Evolutionary conservation across 2,113 vertebrate genomes (phyloP).

Genomic region (Garra rufa): DNA sequence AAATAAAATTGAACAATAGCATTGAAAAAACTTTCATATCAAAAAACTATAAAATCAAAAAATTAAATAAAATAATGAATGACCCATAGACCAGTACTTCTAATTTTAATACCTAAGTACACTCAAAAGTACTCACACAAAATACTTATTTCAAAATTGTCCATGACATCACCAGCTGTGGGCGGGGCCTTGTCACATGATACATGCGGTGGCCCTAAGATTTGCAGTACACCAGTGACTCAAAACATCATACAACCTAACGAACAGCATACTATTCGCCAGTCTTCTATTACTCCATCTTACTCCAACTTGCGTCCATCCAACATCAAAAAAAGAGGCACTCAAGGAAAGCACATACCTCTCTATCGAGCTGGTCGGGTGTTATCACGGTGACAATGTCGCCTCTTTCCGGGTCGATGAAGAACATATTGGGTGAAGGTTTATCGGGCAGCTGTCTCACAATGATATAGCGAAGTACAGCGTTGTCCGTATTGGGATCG

Average conservation of each 20-base stretch:
- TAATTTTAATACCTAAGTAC: not conserved
- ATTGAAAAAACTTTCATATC: too few relatives aligned
- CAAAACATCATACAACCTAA: not conserved
- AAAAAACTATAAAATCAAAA: not conserved
- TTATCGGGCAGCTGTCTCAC: constrained; percentile 91
- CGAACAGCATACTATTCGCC: not conserved
- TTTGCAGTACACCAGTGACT: not conserved
- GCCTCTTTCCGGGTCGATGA: constrained; percentile 93
- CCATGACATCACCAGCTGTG: not conserved
- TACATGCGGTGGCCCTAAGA: not conserved
- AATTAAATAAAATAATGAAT: not conserved
- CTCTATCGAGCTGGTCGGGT: constrained; percentile 86
- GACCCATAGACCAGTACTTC: not conserved
- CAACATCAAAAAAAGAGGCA: not conserved
- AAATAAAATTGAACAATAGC: too few relatives aligned
- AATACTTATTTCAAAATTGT: not conserved
- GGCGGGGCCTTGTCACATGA: not conserved
- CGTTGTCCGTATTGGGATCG: constrained; percentile 89
- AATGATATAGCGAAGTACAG: constrained; percentile 92
- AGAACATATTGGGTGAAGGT: constrained; percentile 97
- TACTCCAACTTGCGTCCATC: not conserved
- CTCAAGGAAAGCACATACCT: constrained; percentile 77
- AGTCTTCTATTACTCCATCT: not conserved
- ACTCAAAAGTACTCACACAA: not conserved
- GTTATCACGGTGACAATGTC: constrained; percentile 95